phyloP scores from a whole-genome alignment of 2,113 vertebrate genomes.

The Myanophis thanlyinensis region DNA sequence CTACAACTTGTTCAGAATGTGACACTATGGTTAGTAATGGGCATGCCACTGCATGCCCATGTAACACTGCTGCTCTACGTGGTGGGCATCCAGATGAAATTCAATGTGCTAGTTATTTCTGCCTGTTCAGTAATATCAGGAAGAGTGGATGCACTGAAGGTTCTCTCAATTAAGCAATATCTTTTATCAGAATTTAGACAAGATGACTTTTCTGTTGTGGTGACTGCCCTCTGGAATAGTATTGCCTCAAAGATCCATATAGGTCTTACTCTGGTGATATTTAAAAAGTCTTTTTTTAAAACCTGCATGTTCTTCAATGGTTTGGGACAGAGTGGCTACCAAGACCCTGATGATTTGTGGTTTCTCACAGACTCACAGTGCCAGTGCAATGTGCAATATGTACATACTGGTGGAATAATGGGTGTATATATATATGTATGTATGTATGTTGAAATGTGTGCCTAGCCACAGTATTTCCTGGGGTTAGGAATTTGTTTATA shows the following conservation, averaged over 20 bases:
- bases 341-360: background rate
- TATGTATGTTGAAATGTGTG: no score
- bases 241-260: background rate
- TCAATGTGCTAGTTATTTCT: background rate
- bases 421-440: no score
- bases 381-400: no score
- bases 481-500: no score
- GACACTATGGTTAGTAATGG: background rate
- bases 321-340: background rate
- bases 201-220: background rate
- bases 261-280: background rate
- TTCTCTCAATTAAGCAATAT: background rate
- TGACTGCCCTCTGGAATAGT: background rate
- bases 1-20: background rate
- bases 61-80: background rate
- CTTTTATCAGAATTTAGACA: background rate
- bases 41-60: background rate
- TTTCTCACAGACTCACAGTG: no score
- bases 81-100: background rate
- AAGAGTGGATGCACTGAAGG: background rate
- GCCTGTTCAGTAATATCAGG: background rate
- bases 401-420: no score
- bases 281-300: background rate
- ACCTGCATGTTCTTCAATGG: background rate
- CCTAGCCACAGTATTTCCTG: no score